phyloP scores from a whole-genome alignment of 2,888 invertebrate species.

The Drosophila atripex region DNA sequence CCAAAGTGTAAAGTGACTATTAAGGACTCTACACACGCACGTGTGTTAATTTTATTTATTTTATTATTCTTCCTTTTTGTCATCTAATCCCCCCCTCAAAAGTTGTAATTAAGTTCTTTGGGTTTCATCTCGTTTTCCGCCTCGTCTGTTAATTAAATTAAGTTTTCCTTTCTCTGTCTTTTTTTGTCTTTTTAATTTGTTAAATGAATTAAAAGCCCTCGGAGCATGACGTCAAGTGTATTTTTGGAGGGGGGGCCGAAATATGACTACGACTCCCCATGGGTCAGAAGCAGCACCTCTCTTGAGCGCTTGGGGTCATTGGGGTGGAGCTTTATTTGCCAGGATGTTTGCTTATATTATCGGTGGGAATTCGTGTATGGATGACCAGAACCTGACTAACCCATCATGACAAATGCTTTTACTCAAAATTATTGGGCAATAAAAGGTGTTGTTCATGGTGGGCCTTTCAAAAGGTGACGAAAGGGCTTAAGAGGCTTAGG shows the following conservation, averaged over 20 bases:
- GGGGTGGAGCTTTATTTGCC: constrained; percentile 37
- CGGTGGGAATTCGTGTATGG: constrained; percentile 3
- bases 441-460: neutral
- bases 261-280: constrained; percentile 1
- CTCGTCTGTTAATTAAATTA: constrained; percentile 67
- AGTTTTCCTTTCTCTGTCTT: constrained; percentile 34
- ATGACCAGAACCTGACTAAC: constrained; percentile 39
- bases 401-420: constrained; percentile 24
- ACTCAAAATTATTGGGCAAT: neutral
- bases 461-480: no score
- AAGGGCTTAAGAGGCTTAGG: no score
- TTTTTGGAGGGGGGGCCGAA: neutral
- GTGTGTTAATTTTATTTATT: neutral
- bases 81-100: neutral
- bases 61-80: neutral
- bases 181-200: constrained; percentile 55
- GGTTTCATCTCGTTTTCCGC: neutral
- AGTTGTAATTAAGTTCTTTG: constrained; percentile 39
- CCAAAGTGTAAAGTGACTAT: constrained; percentile 56
- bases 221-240: constrained; percentile 36
- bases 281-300: neutral
- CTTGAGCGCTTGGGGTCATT: constrained; percentile 5
- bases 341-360: constrained; percentile 55
- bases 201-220: constrained; percentile 56
- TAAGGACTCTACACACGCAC: constrained; percentile 37